Conservation (phyloP, 37 sponge, comb jelly and placozoan genomes). For the Lycopodina hypogea region DNA sequence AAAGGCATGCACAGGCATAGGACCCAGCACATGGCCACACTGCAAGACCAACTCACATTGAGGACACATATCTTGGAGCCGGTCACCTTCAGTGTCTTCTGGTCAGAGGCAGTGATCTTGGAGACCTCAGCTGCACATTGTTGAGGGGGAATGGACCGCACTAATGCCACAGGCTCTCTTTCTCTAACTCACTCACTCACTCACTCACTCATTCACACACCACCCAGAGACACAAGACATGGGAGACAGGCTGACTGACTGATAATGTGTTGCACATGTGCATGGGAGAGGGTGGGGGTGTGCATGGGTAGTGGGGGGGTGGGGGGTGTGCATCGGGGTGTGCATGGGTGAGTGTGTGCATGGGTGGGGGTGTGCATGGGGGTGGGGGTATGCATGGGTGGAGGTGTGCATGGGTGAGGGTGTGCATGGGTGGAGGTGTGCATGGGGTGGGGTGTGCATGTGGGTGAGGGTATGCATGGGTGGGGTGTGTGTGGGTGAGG, state of each 20-base stretch:
- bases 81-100: slow-evolving; percentile 27
- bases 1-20: no score
- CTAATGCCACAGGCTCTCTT: background rate
- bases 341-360: no score
- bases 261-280: no score
- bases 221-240: background rate
- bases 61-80: slow-evolving; percentile 42
- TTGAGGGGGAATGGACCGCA: background rate
- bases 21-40: no score
- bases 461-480: background rate
- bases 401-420: background rate
- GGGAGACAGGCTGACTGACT: background rate
- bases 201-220: no score
- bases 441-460: background rate
- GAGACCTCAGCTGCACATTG: slow-evolving; percentile 40
- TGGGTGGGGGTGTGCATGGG: no score
- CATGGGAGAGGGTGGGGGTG: background rate
- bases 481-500: background rate
- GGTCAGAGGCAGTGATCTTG: slow-evolving; percentile 31
- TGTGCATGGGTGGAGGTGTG: background rate
- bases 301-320: no score
- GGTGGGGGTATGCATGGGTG: background rate
- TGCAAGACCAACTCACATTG: slow-evolving; percentile 23
- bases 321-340: no score
- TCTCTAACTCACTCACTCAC: background rate